Percentiles rank a stretch among this genome's conserved stretches.
These are phyloP conservation scores for Drosophila hydei DNA, from an alignment of 1,140 invertebrate species.

Conservation along the genomic window DNA sequence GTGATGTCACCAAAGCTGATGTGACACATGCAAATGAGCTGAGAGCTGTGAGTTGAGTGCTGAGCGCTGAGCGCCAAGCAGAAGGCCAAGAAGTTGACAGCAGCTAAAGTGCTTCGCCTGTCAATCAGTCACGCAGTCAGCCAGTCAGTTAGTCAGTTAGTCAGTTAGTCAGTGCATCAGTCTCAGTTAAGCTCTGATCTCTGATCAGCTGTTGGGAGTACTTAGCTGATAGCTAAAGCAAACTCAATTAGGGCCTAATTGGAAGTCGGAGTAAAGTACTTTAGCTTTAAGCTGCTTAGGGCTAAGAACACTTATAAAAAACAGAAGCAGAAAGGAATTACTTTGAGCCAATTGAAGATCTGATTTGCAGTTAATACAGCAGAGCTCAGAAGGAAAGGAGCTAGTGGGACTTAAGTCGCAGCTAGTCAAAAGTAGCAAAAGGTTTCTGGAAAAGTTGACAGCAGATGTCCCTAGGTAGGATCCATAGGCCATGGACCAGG, in stretches of 20 bases:
- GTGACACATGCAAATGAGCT: conserved; percentile 75
- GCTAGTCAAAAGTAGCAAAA: no score
- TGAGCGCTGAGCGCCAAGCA: no score
- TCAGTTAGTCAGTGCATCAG: conserved; percentile 13
- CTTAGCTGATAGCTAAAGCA: not conserved
- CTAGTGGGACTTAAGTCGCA: no score
- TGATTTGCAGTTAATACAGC: no score
- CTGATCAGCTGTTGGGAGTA: not conserved
- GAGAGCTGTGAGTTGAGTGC: conserved; percentile 8
- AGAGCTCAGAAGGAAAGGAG: no score
- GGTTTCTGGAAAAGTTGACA: no score
- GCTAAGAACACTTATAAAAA: no score
- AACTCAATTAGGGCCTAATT: not conserved
- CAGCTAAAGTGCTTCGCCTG: conserved; percentile 39
- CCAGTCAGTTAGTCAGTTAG: conserved; percentile 25
- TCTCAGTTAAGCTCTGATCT: not conserved
- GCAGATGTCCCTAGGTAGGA: no score
- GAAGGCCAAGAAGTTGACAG: conserved; percentile 32
- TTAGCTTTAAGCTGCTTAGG: not conserved
- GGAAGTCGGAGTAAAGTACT: not conserved
- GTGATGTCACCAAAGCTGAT: conserved; percentile 62
- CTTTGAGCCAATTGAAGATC: no score
- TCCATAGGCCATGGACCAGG: no score
- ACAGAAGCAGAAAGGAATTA: no score
- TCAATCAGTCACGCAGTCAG: conserved; percentile 3